Conservation (phyloP, 2,797 vertebrate genomes). For the Sebastes miniatus region DNA sequence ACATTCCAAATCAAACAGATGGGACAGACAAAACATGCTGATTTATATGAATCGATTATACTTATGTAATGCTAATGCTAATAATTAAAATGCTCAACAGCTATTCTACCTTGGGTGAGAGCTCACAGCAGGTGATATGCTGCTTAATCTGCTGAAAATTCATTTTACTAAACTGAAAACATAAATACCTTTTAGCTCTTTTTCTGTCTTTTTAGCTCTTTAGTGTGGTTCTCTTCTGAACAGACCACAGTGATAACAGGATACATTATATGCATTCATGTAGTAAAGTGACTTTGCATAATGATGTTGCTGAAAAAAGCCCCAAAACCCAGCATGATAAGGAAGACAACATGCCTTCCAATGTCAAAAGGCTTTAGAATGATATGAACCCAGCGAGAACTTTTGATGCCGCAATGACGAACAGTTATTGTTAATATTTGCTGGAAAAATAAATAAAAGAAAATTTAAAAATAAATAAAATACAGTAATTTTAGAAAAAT, state of each 20-base stretch:
- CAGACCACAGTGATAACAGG: not conserved
- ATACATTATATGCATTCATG: not conserved
- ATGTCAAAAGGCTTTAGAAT: not conserved
- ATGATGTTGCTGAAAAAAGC: not conserved
- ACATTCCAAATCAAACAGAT: conserved; percentile 11
- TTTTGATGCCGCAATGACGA: not conserved
- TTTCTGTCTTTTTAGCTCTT: not conserved
- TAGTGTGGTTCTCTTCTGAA: not conserved
- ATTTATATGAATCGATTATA: conserved; percentile 8
- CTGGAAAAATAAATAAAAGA: not conserved
- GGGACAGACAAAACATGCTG: not conserved
- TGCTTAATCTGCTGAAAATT: conserved; percentile 35
- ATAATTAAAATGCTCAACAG: not conserved
- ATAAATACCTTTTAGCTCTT: not conserved
- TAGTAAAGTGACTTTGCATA: conserved; percentile 5
- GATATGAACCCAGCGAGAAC: not conserved
- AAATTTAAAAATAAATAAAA: not conserved
- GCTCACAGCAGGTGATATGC: conserved; percentile 14
- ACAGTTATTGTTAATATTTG: not conserved
- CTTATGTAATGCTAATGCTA: not conserved
- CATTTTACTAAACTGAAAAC: not conserved
- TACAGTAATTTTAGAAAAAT: not conserved
- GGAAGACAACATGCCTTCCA: not conserved
- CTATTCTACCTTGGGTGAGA: not conserved
- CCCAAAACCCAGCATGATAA: not conserved